Base-by-base conservation (phyloP, 2,888 invertebrate species). In the Ischnus inquisitorius region DNA sequence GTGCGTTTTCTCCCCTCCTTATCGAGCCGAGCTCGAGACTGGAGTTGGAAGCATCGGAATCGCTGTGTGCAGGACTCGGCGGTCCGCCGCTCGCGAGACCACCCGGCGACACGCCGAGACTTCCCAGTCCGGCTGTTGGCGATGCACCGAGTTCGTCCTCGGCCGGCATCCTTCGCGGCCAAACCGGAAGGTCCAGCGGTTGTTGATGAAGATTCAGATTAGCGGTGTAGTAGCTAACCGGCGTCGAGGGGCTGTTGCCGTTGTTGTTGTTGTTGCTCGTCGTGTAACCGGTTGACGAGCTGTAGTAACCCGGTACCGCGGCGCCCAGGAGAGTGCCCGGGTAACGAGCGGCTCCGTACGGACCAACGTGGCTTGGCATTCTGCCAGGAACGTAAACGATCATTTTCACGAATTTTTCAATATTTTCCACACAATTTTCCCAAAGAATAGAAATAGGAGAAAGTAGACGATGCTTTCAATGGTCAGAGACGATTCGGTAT, bases 351-450 rank as follows among this genome's bases (percentile, higher is more conserved):
- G 89, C 90, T 87, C 92, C 92, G 90, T 92, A 93, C 83, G 91
- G 90, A 82, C 91, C 91, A 88, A 92, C 90, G 90, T 92, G 92
- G 89, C 83, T 92, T 90, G 93, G 93, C 93, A 93, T 93, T 92
- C 93, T 93, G 90, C 93, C 93, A 87, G 93, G 93, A 87, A 93
- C 93, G 91, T 93, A 93, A 91, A 93, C 91, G 88, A 93, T 93
- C 93, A 93, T 93, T 87, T 88, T 92, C 81, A 28, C 82, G 71
- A 43, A 68, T 46, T 69, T 19, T 51, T 79, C 41, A 19, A 12
- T 10, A 14, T 39, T 39, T 39, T 41, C 39, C 46, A 25, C 43
- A n/a, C 4, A 62, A 34, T 62, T 5, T 10, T 28, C 14, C 5
- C 43, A 28, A 10, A 28, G 43, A n/a, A 62, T 60, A 19, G 39